Evolutionary conservation across 1,140 invertebrate genomes (phyloP), one percentile per base, ranked within the genome.

Genomic region (Anagrus nilaparvatae): DNA sequence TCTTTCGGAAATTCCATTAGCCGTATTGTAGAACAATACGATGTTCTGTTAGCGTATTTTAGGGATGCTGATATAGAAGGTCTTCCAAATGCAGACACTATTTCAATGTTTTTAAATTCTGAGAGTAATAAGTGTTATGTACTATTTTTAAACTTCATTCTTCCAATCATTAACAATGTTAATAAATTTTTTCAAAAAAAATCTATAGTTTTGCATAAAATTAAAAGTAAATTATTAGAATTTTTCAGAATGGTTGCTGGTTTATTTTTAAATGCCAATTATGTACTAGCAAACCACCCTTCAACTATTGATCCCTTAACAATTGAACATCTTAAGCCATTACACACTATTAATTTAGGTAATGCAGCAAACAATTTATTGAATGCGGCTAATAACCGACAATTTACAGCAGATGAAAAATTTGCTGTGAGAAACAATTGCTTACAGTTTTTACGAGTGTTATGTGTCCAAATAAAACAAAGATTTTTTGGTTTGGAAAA

Each of bases 161-260:
- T 47, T 27, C 46, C 24, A 13, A 47, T 45, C 40, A 35, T 47
- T 28, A 45, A 46, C 7, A 31, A 24, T 16, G 31, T 45, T 13
- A 51, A 51, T 13, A 39, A 48, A 36, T 41, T 35, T 7, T 46
- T 51, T 27, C 45, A 51, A 32, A 41, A 35, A 19, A 28, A 43
- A 29, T 34, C 24, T 32, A 27, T 36, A 3, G 17, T 40, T 44
- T n/a, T 21, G 5, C 9, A 21, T 14, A 27, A 36, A 27, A n/a
- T 50, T 32, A 19, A 33, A 23, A 23, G 29, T 42, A 7, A 37
- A 41, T 20, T 30, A 44, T n/a, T 9, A 27, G 12, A 21, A 13
- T 7, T 49, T 30, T 25, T 27, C 46, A 21, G 30, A 17, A 4
- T 33, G 18, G 21, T 39, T 4, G 17, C 24, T 6, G 36, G 12